Evolutionary conservation across 2,797 vertebrate species (phyloP).

Genomic region (Cyprinodon diabolis): DNA sequence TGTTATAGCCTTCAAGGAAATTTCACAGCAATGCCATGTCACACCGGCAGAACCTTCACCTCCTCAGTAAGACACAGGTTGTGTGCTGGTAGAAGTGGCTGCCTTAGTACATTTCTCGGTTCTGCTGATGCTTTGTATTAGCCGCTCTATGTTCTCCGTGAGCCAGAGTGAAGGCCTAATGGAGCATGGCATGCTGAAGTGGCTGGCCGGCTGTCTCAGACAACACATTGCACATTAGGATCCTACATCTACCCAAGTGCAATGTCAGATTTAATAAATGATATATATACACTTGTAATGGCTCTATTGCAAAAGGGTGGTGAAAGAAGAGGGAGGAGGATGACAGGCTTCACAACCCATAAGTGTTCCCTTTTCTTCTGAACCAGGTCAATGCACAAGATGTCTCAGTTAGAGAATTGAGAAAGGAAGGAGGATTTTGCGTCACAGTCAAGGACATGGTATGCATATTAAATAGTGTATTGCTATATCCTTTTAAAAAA

Average conservation of each 20-base stretch:
- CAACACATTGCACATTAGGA: conserved; percentile 68
- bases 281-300: conserved; percentile 58
- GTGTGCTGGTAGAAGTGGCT: conserved; percentile 44
- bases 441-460: conserved; percentile 32
- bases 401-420: conserved; percentile 32
- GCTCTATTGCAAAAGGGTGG: conserved; percentile 33
- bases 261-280: conserved; percentile 76
- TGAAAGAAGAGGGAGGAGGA: conserved; percentile 39
- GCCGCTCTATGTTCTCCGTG: conserved; percentile 62
- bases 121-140: conserved; percentile 55
- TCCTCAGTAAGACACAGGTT: conserved; percentile 32
- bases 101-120: conserved; percentile 44
- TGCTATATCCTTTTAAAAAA: conserved; percentile 11
- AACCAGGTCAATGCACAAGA: conserved; percentile 64
- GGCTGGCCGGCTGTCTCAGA: conserved; percentile 54
- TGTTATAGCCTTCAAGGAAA: conserved; percentile 37
- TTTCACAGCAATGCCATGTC: conserved; percentile 42
- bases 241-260: conserved; percentile 67
- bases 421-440: conserved; percentile 14
- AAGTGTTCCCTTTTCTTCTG: conserved; percentile 51
- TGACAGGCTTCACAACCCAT: conserved; percentile 50
- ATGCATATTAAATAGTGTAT: conserved; percentile 19
- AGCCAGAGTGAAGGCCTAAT: conserved; percentile 77
- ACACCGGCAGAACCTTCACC: conserved; percentile 11
- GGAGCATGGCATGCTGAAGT: conserved; percentile 68